phyloP scores from a whole-genome alignment of 2,888 invertebrate genomes.

The Malthinus flaveolus region DNA sequence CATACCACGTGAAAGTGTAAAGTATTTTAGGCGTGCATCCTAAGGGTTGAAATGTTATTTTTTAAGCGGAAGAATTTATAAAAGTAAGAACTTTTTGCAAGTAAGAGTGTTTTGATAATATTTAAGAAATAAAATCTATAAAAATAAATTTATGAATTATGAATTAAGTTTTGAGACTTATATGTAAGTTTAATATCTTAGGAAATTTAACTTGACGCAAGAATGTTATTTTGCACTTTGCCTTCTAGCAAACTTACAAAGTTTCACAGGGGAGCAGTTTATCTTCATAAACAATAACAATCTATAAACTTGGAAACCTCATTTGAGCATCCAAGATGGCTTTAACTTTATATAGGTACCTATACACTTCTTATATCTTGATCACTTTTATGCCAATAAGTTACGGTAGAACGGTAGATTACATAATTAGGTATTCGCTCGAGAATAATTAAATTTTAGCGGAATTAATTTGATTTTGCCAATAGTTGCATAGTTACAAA shows the following conservation, averaged over 20 bases:
- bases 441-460: not conserved
- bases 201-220: constrained; percentile 26
- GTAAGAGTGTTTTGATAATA: no score
- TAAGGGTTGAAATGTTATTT: no score
- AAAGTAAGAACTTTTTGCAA: no score
- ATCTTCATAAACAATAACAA: constrained; percentile 42
- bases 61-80: no score
- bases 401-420: constrained; percentile 3
- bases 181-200: not conserved
- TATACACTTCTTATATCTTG: no score
- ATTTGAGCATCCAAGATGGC: constrained; percentile 30
- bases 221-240: constrained; percentile 27
- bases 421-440: not conserved
- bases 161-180: no score
- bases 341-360: constrained; percentile 21
- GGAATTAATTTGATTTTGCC: constrained; percentile 3
- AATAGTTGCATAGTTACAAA: not conserved
- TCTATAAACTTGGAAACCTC: constrained; percentile 27
- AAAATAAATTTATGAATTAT: no score
- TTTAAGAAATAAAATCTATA: no score
- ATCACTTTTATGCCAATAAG: no score
- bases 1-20: no score
- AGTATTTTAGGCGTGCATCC: no score
- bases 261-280: constrained; percentile 37
- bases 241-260: constrained; percentile 26